Evolutionary conservation across 2,888 invertebrate genomes (phyloP), one percentile per base, ranked within the genome.

Genomic region (Amiota communis): DNA sequence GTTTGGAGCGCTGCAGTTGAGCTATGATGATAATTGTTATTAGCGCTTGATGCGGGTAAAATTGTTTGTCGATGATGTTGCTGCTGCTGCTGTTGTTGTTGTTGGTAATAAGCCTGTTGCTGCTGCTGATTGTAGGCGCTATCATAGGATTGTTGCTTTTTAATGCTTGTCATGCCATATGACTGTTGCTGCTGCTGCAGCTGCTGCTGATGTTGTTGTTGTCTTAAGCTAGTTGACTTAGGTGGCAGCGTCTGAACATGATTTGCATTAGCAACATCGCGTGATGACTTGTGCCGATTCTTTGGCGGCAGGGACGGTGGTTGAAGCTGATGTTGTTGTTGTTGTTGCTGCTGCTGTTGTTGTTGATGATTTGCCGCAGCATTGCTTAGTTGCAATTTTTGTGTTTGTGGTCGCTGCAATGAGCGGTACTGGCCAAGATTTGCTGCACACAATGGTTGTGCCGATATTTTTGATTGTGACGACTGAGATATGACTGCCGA

Each of bases 361-460:
- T n/a, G 61, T 4, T 63, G 17, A 36, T 36, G 61, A 36, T 36
- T 63, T 23, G 23, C 23, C 23, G 23, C 23, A 12, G 75, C 74
- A 47, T 63, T 73, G n/a, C 80, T 77, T 23, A 86, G 75, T 75
- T 89, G 86, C 72, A 88, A 57, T 76, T 88, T 88, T 64, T 87
- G 84, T 2, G 85, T 77, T 49, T 88, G 85, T 0, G 92, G 92
- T 0, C 92, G 89, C 81, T 92, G 92, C 65, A 92, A 87, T 36
- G 92, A 92, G 63, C 93, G 90, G 85, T 93, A 93, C 79, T 93
- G 92, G 51, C 89, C 89, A 8, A 92, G 86, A 70, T 92, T 90
- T 61, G 90, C 88, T 6, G 89, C 90, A 72, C 89, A 90, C 46
- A 90, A 78, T 20, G 90, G 90, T 77, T 90, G 90, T 69, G 89